Conservation (phyloP, 2,888 invertebrate genomes). For the Drosophila pullipes region DNA sequence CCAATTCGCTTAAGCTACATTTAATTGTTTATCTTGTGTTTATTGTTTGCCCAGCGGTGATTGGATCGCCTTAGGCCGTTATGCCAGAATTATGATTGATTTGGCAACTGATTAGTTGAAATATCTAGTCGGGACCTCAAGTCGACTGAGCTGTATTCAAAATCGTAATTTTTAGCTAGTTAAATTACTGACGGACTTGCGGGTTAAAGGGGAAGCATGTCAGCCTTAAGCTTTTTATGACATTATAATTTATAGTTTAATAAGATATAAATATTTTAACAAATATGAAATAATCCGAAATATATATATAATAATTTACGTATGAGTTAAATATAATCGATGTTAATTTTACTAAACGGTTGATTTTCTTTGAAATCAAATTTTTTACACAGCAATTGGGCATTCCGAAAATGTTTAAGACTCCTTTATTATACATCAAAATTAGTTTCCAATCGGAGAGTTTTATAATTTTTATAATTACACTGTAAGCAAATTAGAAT, state of each 20-base stretch:
- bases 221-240: neutral
- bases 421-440: no score
- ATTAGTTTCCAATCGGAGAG: no score
- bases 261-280: neutral
- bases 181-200: conserved; percentile 9
- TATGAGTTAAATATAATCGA: no score
- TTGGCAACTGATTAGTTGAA: conserved; percentile 35
- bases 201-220: conserved; percentile 12
- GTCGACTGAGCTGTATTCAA: conserved; percentile 5
- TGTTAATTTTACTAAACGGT: no score
- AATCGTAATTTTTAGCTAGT: neutral
- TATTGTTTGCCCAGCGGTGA: conserved; percentile 72
- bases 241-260: neutral
- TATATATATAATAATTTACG: neutral
- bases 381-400: no score
- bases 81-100: conserved; percentile 58
- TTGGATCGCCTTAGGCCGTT: conserved; percentile 45
- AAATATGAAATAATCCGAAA: neutral
- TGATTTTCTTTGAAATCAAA: no score
- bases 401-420: no score
- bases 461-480: no score
- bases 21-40: conserved; percentile 79
- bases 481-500: no score
- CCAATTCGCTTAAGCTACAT: conserved; percentile 46
- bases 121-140: neutral